A percentile compares a stretch with the other conserved stretches of the same genome.
phyloP scores from a whole-genome alignment of 2,797 vertebrate species.

The Poeciliopsis turneri region DNA sequence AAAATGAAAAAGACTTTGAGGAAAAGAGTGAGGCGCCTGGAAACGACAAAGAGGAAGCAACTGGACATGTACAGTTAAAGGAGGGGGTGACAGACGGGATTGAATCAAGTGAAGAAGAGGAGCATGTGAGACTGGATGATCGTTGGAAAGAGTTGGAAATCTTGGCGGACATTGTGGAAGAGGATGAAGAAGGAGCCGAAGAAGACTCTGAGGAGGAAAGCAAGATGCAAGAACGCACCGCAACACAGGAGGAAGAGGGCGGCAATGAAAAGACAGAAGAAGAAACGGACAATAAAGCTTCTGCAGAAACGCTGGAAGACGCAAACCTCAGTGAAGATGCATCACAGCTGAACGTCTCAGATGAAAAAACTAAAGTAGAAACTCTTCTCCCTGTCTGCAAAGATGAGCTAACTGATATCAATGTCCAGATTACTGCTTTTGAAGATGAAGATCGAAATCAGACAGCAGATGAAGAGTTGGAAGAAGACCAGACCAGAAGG shows the following conservation, averaged over 20 bases:
- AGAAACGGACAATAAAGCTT: not conserved
- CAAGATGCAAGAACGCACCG: not conserved
- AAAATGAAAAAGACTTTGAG: not conserved
- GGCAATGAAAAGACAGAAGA: not conserved
- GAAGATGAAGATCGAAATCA: not conserved
- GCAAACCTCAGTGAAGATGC: not conserved
- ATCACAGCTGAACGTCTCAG: not conserved
- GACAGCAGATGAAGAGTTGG: not conserved
- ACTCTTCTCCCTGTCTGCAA: not conserved
- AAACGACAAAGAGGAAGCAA: not conserved
- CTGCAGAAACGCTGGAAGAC: not conserved
- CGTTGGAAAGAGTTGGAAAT: conserved; percentile 14
- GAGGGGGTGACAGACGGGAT: not conserved
- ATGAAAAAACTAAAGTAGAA: conserved; percentile 2
- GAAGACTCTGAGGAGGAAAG: not conserved
- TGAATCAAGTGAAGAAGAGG: conserved; percentile 3
- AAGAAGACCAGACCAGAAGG: not conserved
- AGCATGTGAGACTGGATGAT: not conserved
- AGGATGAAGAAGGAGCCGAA: conserved; percentile 13
- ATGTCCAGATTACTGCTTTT: not conserved
- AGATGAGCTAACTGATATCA: not conserved
- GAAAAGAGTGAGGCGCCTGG: not conserved
- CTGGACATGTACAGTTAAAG: not conserved
- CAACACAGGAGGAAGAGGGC: conserved; percentile 15
- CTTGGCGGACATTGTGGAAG: not conserved